These are phyloP conservation scores for Xenentodon cancila DNA, from an alignment of 2,797 vertebrate species.

Conservation along the genomic window DNA sequence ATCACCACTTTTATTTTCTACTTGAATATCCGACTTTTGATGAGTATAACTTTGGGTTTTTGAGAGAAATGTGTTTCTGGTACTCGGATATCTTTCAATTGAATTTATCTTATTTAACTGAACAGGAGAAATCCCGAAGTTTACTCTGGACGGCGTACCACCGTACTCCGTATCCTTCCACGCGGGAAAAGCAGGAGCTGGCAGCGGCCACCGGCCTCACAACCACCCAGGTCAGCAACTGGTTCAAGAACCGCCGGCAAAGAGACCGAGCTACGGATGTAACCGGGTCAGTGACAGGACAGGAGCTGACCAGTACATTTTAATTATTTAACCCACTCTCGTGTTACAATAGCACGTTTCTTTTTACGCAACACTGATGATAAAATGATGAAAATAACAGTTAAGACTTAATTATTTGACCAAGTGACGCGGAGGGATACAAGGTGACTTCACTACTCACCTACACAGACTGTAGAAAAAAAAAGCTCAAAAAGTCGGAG, in stretches of 20 bases:
- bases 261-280: constrained; percentile 80
- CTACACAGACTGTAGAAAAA: no score
- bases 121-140: constrained; percentile 77
- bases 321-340: no score
- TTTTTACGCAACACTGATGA: no score
- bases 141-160: constrained; percentile 74
- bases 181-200: constrained; percentile 93
- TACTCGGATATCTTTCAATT: background rate
- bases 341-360: no score
- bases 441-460: no score
- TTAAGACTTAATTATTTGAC: no score
- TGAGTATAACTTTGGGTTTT: background rate
- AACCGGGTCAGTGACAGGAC: constrained; percentile 30
- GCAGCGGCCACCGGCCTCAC: constrained; percentile 93
- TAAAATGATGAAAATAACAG: no score
- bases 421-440: no score
- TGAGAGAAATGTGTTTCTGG: background rate
- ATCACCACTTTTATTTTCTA: no score
- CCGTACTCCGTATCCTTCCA: constrained; percentile 77
- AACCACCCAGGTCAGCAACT: constrained; percentile 95
- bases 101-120: background rate
- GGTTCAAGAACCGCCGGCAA: constrained; percentile 97
- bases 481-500: no score
- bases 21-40: no score
- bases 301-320: no score